Conservation (phyloP, 2,888 invertebrate species). For the Caenorhabditis japonica region DNA sequence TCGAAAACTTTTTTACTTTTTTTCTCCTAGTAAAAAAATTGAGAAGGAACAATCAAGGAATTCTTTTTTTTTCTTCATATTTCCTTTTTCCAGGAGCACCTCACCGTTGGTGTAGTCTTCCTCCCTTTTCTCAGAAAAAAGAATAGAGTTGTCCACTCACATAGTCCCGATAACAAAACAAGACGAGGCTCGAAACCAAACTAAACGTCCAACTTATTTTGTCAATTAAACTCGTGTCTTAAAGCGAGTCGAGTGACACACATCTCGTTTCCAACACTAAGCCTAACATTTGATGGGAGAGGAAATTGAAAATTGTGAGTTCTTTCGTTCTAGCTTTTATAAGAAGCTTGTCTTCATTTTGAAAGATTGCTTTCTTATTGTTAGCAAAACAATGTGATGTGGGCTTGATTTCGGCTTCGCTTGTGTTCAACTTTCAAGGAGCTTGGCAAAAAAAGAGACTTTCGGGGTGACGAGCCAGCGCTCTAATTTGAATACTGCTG, state of each 20-base stretch:
- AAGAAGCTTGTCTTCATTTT: slow-evolving; percentile 43
- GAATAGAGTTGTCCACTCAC: no score
- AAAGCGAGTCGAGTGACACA: slow-evolving; percentile 25
- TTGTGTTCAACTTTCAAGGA: no score
- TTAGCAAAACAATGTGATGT: no score
- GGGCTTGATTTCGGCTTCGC: no score
- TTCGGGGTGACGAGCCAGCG: no score
- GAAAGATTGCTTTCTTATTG: slow-evolving; percentile 32
- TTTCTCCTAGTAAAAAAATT: no score
- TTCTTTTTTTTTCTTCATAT: background rate
- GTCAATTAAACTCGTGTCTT: slow-evolving; percentile 51
- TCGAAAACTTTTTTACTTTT: no score
- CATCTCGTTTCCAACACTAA: slow-evolving; percentile 27
- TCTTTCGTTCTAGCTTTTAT: slow-evolving; percentile 13
- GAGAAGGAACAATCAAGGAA: background rate
- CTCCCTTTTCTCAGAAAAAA: no score
- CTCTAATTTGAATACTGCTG: no score
- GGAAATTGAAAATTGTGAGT: slow-evolving; percentile 30
- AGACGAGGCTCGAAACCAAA: no score
- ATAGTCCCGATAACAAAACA: slow-evolving; percentile 40
- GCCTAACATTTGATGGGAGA: slow-evolving; percentile 43
- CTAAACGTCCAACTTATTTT: slow-evolving; percentile 34
- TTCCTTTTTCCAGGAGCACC: background rate
- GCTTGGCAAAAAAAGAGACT: no score
- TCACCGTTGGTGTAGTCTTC: background rate